Evolutionary conservation across 2,797 vertebrate genomes (phyloP).

Genomic region (Pantherophis alleghaniensis): DNA sequence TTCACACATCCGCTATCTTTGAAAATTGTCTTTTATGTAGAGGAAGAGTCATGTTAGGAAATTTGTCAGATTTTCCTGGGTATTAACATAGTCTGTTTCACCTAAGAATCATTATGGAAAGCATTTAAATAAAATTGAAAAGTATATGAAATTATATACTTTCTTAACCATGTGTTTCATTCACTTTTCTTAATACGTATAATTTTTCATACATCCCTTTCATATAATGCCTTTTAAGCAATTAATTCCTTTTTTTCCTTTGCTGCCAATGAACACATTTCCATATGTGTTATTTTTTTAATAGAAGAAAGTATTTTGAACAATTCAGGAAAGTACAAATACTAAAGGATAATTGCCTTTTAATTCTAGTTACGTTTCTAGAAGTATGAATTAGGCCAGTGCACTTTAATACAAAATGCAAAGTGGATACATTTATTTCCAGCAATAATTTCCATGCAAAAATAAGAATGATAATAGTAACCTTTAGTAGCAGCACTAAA

Average conservation of each 20-base stretch:
- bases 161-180: background rate
- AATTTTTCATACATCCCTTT: background rate
- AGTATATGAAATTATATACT: background rate
- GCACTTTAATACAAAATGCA: background rate
- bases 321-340: background rate
- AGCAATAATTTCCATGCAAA: background rate
- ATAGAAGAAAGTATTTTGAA: background rate
- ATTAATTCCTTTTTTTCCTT: background rate
- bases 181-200: background rate
- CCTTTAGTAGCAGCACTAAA: background rate
- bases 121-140: background rate
- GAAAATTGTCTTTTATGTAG: background rate
- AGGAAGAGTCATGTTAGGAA: background rate
- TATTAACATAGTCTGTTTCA: background rate
- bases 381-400: background rate
- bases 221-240: background rate
- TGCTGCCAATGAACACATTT: background rate
- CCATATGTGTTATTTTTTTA: background rate
- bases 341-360: background rate
- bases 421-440: background rate
- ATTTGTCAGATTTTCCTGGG: background rate
- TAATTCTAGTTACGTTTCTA: background rate
- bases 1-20: background rate
- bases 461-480: background rate
- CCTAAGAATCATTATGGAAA: background rate